A percentile compares a stretch with the other conserved stretches of the same genome.
These are phyloP conservation scores for Incurvaria masculella DNA, from an alignment of 2,888 invertebrate genomes.

Conservation along the genomic window DNA sequence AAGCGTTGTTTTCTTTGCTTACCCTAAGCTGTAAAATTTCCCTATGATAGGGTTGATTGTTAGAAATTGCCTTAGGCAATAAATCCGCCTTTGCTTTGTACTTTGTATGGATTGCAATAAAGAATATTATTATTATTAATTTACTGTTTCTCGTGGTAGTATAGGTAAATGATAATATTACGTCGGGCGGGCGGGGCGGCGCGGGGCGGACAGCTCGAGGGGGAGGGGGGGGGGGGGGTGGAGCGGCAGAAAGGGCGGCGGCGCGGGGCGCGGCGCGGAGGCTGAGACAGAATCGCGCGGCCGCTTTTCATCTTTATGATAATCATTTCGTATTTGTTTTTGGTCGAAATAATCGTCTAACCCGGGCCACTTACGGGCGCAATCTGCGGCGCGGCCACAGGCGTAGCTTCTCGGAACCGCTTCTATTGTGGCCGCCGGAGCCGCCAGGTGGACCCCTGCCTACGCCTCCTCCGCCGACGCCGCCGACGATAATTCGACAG, in stretches of 20 bases:
- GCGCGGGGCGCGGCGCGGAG: slow-evolving; percentile 27
- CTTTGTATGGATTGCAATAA: too few relatives aligned
- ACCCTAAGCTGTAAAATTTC: too few relatives aligned
- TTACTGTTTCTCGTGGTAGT: too few relatives aligned
- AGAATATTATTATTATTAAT: too few relatives aligned
- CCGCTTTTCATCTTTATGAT: slow-evolving; percentile 58
- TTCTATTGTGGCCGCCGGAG: slow-evolving; percentile 57
- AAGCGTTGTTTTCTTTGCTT: too few relatives aligned
- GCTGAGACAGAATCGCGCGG: too few relatives aligned
- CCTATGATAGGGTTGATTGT: neutral
- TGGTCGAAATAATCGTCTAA: slow-evolving; percentile 42
- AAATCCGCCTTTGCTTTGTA: too few relatives aligned
- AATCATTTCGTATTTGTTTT: slow-evolving; percentile 59
- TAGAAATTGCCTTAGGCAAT: neutral
- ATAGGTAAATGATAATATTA: too few relatives aligned
- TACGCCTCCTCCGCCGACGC: slow-evolving; percentile 38
- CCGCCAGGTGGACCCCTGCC: slow-evolving; percentile 28
- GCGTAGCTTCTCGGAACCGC: slow-evolving; percentile 52
- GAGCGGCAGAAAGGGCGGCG: slow-evolving; percentile 48
- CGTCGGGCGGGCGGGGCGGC: slow-evolving; percentile 21
- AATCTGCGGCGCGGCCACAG: slow-evolving; percentile 36
- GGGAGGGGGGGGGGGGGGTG: slow-evolving; percentile 16
- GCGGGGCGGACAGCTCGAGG: too few relatives aligned
- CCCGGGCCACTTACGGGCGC: slow-evolving; percentile 15
- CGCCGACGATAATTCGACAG: slow-evolving; percentile 58